These are phyloP conservation scores for Beaufortia kweichowensis DNA, from an alignment of 2,113 vertebrate species.

Conservation along the genomic window DNA sequence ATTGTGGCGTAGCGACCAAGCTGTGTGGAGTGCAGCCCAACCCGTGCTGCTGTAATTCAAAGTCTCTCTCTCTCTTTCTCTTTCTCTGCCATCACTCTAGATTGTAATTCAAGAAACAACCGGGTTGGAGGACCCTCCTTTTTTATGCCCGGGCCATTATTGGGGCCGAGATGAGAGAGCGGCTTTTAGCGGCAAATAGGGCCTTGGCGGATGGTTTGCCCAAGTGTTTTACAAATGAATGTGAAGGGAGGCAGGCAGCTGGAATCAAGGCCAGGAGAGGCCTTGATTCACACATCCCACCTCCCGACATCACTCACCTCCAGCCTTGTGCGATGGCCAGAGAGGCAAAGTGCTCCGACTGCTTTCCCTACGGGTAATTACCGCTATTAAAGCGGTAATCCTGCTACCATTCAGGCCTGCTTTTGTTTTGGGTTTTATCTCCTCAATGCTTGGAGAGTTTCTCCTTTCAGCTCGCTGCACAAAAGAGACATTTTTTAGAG, in stretches of 20 bases:
- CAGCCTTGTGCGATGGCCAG: slow-evolving; percentile 71
- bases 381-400: slow-evolving; percentile 74
- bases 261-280: slow-evolving; percentile 67
- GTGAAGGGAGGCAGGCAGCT: slow-evolving; percentile 60
- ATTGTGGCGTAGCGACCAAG: slow-evolving; percentile 56
- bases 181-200: slow-evolving; percentile 78
- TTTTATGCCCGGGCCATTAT: slow-evolving; percentile 73
- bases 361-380: slow-evolving; percentile 73
- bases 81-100: slow-evolving; percentile 73
- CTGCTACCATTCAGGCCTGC: slow-evolving; percentile 73
- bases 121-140: slow-evolving; percentile 68
- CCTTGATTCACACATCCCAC: slow-evolving; percentile 71
- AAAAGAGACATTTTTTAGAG: slow-evolving; percentile 71
- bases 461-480: slow-evolving; percentile 73
- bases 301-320: slow-evolving; percentile 68
- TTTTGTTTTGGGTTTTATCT: slow-evolving; percentile 83
- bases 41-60: slow-evolving; percentile 72
- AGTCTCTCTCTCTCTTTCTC: no score
- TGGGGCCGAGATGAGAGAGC: slow-evolving; percentile 70
- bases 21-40: slow-evolving; percentile 51
- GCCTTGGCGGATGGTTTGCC: slow-evolving; percentile 73
- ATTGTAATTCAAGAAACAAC: slow-evolving; percentile 81
- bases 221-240: slow-evolving; percentile 84
- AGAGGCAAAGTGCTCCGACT: slow-evolving; percentile 64
- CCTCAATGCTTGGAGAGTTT: slow-evolving; percentile 74